Evolutionary conservation across 64 coral and sea anemone genomes (phyloP).

Genomic region (Dendronephthya gigantea): DNA sequence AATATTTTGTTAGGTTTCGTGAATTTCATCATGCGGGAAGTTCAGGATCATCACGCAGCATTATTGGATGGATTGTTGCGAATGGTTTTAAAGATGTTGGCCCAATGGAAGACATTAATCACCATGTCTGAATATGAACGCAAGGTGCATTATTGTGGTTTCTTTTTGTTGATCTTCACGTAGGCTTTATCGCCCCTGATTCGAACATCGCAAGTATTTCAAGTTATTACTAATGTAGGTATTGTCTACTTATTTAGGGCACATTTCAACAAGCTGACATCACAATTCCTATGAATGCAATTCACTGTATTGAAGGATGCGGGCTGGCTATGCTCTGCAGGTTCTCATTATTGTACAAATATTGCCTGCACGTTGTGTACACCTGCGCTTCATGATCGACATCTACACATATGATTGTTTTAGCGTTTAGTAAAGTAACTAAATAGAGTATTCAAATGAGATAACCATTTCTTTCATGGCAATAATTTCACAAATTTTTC

Average conservation of each 20-base stretch:
- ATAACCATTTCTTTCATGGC: background rate
- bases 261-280: slow-evolving; percentile 13
- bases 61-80: slow-evolving; percentile 96
- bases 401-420: no score
- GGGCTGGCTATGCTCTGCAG: slow-evolving; percentile 91
- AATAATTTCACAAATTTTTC: background rate
- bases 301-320: slow-evolving; percentile 78
- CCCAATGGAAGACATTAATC: slow-evolving; percentile 77
- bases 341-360: slow-evolving; percentile 8
- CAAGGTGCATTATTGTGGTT: background rate
- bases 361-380: no score
- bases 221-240: no score
- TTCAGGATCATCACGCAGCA: slow-evolving; percentile 75
- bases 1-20: slow-evolving; percentile 59
- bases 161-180: no score
- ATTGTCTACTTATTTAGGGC: background rate
- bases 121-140: slow-evolving; percentile 20
- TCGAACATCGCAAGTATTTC: no score
- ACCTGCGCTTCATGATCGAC: no score
- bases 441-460: no score
- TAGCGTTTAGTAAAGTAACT: no score
- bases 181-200: no score
- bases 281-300: slow-evolving; percentile 35
- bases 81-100: slow-evolving; percentile 89
- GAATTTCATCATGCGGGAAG: slow-evolving; percentile 83